These are phyloP conservation scores for Nymphalis urticae DNA, from an alignment of 2,888 invertebrate genomes.

Conservation along the genomic window DNA sequence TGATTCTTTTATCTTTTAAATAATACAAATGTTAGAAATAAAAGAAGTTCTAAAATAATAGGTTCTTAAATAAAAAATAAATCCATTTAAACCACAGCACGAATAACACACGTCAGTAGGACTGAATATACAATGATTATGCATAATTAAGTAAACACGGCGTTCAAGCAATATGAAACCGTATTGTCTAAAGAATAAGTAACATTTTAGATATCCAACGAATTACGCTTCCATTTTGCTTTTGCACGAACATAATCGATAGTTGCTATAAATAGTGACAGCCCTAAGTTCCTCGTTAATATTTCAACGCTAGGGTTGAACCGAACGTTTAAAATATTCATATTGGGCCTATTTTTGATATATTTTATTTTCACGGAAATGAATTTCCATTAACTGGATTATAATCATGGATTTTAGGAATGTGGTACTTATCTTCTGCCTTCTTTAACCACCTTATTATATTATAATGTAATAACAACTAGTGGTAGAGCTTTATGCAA, in stretches of 20 bases:
- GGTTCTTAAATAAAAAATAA: not conserved
- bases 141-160: not conserved
- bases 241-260: slow-evolving; percentile 28
- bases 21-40: too few relatives aligned
- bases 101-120: not conserved
- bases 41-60: too few relatives aligned
- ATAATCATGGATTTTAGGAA: not conserved
- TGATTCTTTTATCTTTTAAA: too few relatives aligned
- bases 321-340: slow-evolving; percentile 27
- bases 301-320: slow-evolving; percentile 25
- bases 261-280: slow-evolving; percentile 32
- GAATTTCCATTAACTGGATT: not conserved
- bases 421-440: not conserved
- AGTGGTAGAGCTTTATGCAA: too few relatives aligned
- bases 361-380: not conserved
- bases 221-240: slow-evolving; percentile 5
- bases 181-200: not conserved
- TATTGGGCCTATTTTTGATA: slow-evolving; percentile 16
- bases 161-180: not conserved
- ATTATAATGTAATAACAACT: too few relatives aligned
- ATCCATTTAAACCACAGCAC: not conserved
- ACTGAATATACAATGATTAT: not conserved
- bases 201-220: not conserved
- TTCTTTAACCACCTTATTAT: not conserved
- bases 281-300: slow-evolving; percentile 28